Evolutionary conservation across 2,888 invertebrate species (phyloP), one percentile per base, ranked within the genome.

Genomic region (Orthonevra nobilis): DNA sequence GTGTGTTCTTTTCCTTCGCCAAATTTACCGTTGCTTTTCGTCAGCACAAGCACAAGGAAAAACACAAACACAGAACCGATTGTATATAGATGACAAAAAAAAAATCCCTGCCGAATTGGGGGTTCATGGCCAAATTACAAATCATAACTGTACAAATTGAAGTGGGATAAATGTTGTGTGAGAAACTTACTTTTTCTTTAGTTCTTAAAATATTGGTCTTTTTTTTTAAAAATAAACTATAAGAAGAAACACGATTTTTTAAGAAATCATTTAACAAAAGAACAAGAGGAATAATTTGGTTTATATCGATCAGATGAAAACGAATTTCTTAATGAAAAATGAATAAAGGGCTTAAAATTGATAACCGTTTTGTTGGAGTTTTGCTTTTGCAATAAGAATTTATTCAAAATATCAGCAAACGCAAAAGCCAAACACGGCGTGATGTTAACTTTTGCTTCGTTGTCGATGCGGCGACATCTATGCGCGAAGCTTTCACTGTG

Each of bases 21-120:
- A 17, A 38, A 40, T 58, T 50, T 60, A 77, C 77, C 72, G 77
- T 77, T 77, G 70, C 15, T n/a, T 54, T 50, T 12, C 12, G 19
- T 5, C 40, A 26, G 3, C 7, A 9, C 20, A 3, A 26, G 3
- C 7, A 9, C 20, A 3, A 32, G 12, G 2, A 14, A 48, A 50
- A 48, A 63, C 14, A 64, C 58, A 44, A 68, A 14, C 50, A 56
- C 19, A 15, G 12, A 42, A 14, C 17, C 46, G 10, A 14, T 10
- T 1, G 12, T 30, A 56, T 17, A 44, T 23, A 14, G 2, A 23
- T 23, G 4, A 3, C 3, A n/a, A 28, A 1, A 9, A 17, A 38
- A 26, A 34, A 36, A 44, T n/a, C n/a, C n/a, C n/a, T n/a, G n/a
- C n/a, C n/a, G n/a, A n/a, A n/a, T n/a, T 10, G 10, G 26, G 6